Evolutionary conservation across 2,888 invertebrate genomes (phyloP).

Genomic region (Ichneumon xanthorius): DNA sequence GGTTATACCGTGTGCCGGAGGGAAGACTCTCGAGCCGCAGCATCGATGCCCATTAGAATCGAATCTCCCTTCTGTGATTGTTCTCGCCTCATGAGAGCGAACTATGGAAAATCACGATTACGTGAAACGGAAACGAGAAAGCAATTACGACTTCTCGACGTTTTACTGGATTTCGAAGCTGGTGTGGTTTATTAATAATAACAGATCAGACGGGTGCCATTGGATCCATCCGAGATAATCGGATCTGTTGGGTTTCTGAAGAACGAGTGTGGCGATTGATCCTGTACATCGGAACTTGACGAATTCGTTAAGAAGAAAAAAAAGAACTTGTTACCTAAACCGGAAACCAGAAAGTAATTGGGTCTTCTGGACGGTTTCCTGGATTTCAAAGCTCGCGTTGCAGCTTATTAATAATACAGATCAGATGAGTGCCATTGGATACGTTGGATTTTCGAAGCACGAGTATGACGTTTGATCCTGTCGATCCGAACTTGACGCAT

Average conservation of each 20-base stretch:
- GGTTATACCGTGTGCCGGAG: neutral
- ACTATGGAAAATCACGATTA: slow-evolving; percentile 3
- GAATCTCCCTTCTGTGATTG: slow-evolving; percentile 54
- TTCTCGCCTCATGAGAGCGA: slow-evolving; percentile 4
- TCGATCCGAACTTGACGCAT: too few species aligned
- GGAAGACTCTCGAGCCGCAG: slow-evolving; percentile 3
- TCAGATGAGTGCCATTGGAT: too few species aligned
- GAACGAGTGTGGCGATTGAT: neutral
- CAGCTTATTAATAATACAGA: neutral
- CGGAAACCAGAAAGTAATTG: neutral
- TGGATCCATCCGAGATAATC: neutral
- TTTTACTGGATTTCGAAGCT: neutral
- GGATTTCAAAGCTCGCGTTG: neutral
- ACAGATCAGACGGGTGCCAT: neutral
- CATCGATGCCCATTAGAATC: slow-evolving; percentile 46
- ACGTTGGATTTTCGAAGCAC: too few species aligned
- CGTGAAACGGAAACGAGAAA: slow-evolving; percentile 8
- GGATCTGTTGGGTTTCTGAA: neutral
- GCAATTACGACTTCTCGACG: neutral
- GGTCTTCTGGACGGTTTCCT: neutral
- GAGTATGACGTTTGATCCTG: too few species aligned
- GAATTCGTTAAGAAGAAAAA: slow-evolving; percentile 5
- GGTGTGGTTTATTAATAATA: neutral
- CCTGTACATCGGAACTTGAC: neutral
- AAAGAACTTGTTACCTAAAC: neutral